Evolutionary conservation across 2,113 vertebrate species (phyloP), one percentile per base, ranked within the genome.

Genomic region (Clarias batrachus): DNA sequence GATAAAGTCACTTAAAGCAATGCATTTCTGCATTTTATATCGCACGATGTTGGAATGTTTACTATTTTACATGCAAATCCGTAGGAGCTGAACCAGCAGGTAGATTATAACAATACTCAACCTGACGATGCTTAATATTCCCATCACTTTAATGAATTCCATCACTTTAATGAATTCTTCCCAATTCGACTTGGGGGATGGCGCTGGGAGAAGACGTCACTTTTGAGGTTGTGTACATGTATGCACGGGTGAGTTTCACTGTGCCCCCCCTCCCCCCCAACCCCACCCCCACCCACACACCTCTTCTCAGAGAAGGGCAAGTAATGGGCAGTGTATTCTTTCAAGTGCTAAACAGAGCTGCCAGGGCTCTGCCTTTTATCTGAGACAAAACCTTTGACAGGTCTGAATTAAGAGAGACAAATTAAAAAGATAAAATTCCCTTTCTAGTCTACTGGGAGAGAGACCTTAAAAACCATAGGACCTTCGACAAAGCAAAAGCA

Each of bases 391-490:
- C 25, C 84, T 85, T 71, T 86, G 77, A 78, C 81, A 80, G 85
- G 70, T 13, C 66, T 66, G 74, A 87, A 89, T 90, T 87, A 88
- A 81, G 63, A 85, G 81, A 87, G 87, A 82, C 76, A 82, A 86
- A 89, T 88, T 87, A 88, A 87, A 91, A 86, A 89, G 83, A 88
- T 85, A 71, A 88, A 88, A 91, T 86, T 85, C 79, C 74, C 85
- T 88, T 88, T 89, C 78, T 88, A 85, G 66, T 91, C 85, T 85
- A 27, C 73, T 27, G 77, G 65, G 77, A 79, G 27, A 85, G 48
- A 85, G 68, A 81, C 80, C 87, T 83, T 84, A 62, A 79, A 79
- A 87, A 52, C 83, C 23, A 83, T 65, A 83, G 73, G 85, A 83
- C 83, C 66, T 83, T 84, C 56, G 83, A 88, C 82, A 79, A 88